Evolutionary conservation across 2,888 invertebrate genomes (phyloP).

Genomic region (Zonitis immaculata): DNA sequence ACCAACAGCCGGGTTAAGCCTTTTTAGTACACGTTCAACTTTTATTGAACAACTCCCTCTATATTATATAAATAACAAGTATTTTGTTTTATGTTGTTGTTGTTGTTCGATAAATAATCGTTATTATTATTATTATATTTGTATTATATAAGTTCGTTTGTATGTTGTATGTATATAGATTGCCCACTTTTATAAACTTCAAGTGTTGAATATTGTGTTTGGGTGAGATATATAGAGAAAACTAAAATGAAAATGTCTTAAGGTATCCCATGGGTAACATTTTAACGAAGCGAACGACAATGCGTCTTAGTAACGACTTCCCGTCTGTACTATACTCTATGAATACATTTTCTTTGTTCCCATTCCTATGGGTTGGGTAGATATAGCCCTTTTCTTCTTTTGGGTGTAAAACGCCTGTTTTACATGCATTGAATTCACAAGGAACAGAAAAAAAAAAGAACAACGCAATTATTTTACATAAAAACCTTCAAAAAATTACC

Average conservation of each 20-base stretch:
- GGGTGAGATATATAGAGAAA: slow-evolving; percentile 39
- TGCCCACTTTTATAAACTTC: slow-evolving; percentile 22
- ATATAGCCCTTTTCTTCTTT: no score
- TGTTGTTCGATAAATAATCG: not conserved
- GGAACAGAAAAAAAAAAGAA: no score
- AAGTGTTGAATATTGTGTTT: slow-evolving; percentile 34
- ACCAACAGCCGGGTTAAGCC: slow-evolving; percentile 44
- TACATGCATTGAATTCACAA: slow-evolving; percentile 49
- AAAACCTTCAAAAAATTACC: no score
- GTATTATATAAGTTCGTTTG: no score
- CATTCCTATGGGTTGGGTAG: no score
- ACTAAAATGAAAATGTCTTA: slow-evolving; percentile 49
- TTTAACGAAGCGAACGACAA: slow-evolving; percentile 48
- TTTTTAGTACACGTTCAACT: slow-evolving; percentile 34
- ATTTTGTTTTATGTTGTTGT: no score
- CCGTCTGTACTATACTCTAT: slow-evolving; percentile 41
- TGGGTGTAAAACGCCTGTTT: slow-evolving; percentile 39
- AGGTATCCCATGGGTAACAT: slow-evolving; percentile 45
- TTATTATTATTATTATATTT: no score
- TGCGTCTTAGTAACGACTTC: slow-evolving; percentile 49
- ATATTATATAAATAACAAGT: no score
- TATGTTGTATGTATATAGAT: slow-evolving; percentile 6
- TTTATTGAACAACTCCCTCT: slow-evolving; percentile 39
- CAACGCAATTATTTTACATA: slow-evolving; percentile 19
- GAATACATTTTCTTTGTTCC: slow-evolving; percentile 47